Percentiles rank a stretch among this genome's conserved stretches.
Evolutionary conservation across 2,113 vertebrate genomes (phyloP).

Genomic region (Pterophyllum scalare): DNA sequence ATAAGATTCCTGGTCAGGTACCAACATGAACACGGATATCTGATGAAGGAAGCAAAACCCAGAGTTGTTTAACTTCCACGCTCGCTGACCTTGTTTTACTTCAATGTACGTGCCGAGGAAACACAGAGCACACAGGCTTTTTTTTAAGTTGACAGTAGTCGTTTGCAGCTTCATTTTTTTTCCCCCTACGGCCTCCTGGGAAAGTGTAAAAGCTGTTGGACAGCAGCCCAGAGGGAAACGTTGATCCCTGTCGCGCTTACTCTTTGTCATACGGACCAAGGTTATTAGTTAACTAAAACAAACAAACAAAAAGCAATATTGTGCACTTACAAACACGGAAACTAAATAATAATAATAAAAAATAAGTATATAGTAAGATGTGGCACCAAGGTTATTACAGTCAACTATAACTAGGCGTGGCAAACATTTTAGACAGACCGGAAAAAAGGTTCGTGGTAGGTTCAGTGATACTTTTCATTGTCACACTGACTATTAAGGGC

Average conservation of each 20-base stretch:
- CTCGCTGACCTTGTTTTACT: not conserved
- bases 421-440: not conserved
- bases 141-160: not conserved
- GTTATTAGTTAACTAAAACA: not conserved
- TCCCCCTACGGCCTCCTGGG: not conserved
- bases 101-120: not conserved
- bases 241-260: not conserved
- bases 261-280: not conserved
- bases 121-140: not conserved
- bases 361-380: rapidly evolving
- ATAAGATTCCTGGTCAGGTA: slow-evolving; percentile 36
- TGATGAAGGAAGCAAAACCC: slow-evolving; percentile 1
- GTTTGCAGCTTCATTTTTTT: not conserved
- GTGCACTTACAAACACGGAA: not conserved
- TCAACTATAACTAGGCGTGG: not conserved
- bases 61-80: not conserved
- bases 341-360: rapidly evolving
- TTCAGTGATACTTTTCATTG: not conserved
- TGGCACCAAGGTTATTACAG: not conserved
- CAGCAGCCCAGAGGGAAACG: not conserved
- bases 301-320: rapidly evolving
- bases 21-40: slow-evolving; percentile 28
- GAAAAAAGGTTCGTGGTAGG: too few relatives aligned
- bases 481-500: not conserved
- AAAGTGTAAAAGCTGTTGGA: not conserved